A percentile compares a stretch with the other conserved stretches of the same genome.
phyloP scores from a whole-genome alignment of 2,888 invertebrate species.

The Morinoia aosen region DNA sequence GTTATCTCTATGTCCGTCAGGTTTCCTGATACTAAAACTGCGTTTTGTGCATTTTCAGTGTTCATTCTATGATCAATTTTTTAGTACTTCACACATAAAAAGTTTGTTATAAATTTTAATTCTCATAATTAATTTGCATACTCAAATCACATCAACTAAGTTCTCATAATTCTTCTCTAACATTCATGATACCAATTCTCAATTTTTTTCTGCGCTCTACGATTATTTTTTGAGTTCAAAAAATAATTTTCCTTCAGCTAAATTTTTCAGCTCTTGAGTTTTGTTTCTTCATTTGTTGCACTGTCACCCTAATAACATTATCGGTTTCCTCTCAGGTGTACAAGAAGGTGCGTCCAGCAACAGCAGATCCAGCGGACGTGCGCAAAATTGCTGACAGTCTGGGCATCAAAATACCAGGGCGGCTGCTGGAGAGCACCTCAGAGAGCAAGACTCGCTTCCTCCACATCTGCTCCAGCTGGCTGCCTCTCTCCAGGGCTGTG shows the following conservation, averaged over 20 bases:
- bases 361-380: constrained; percentile 24
- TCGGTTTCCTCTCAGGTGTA: not conserved
- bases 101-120: not conserved
- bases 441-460: constrained; percentile 51
- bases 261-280: not conserved
- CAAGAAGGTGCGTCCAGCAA: constrained; percentile 23
- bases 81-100: no score
- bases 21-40: no score
- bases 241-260: no score
- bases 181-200: no score
- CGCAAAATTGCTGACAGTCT: constrained; percentile 37
- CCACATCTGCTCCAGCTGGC: constrained; percentile 40
- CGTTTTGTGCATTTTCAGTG: no score
- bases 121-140: not conserved
- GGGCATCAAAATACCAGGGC: not conserved
- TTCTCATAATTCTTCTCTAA: no score
- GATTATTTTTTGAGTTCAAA: no score
- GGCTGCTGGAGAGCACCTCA: not conserved
- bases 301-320: not conserved
- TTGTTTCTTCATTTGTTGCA: no score
- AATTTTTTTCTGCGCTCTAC: no score
- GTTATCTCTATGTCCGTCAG: no score
- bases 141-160: not conserved
- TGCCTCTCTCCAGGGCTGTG: constrained; percentile 46
- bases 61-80: no score